Percentiles rank a stretch among this genome's conserved stretches.
These are phyloP conservation scores for Hydropsyche betteni DNA, from an alignment of 2,888 invertebrate genomes.

Conservation along the genomic window DNA sequence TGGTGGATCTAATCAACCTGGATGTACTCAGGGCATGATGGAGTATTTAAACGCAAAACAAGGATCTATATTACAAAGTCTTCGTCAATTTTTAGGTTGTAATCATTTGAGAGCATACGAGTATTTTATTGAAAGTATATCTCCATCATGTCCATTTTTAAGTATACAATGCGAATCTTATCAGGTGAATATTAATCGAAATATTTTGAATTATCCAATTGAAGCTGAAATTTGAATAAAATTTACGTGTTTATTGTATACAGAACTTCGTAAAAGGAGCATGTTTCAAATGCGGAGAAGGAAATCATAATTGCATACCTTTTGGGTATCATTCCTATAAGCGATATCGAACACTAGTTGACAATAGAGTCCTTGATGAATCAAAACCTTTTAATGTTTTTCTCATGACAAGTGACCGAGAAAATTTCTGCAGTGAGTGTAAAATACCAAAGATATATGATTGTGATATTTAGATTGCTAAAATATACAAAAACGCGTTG, in stretches of 20 bases:
- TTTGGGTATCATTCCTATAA: conserved; percentile 72
- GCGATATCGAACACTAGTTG: conserved; percentile 64
- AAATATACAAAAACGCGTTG: conserved; percentile 53
- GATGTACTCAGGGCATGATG: conserved; percentile 58
- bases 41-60: conserved; percentile 45
- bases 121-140: conserved; percentile 85
- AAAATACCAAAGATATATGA: conserved; percentile 30
- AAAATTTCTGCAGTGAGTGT: conserved; percentile 80
- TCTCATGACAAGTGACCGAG: conserved; percentile 73
- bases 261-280: conserved; percentile 75
- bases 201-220: conserved; percentile 39
- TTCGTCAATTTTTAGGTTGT: conserved; percentile 80
- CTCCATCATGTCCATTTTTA: conserved; percentile 78
- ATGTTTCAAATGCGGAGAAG: conserved; percentile 74
- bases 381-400: conserved; percentile 71
- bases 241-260: conserved; percentile 40
- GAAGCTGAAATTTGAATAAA: conserved; percentile 27
- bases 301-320: conserved; percentile 73
- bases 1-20: conserved; percentile 78
- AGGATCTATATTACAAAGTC: conserved; percentile 59
- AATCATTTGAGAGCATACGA: conserved; percentile 88
- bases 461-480: not conserved
- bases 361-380: conserved; percentile 61
- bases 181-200: conserved; percentile 64
- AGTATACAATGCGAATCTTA: conserved; percentile 82